Conservation (phyloP, 2,113 vertebrate species). For the Aix galericulata region DNA sequence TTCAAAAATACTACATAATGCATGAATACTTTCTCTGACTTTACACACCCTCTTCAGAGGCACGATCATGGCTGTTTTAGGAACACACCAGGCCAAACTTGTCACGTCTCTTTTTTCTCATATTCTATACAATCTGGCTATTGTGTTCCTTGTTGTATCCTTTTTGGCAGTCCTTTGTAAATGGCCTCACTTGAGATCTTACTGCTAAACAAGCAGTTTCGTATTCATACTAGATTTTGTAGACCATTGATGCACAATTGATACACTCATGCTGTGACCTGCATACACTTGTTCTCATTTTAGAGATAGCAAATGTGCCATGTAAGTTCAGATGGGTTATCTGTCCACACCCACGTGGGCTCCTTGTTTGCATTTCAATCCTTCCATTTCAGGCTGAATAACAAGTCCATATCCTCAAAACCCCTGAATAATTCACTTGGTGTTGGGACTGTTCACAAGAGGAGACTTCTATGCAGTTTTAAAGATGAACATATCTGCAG, state of each 20-base stretch:
- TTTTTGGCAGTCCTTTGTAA: not conserved
- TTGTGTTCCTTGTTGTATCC: not conserved
- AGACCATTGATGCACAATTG: not conserved
- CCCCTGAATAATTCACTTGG: not conserved
- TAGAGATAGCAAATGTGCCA: not conserved
- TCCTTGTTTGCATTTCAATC: not conserved
- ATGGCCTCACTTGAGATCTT: not conserved
- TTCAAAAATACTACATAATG: conserved; percentile 55
- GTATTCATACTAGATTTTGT: not conserved
- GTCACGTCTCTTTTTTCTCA: not conserved
- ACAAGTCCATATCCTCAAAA: not conserved
- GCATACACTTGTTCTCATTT: accelerated
- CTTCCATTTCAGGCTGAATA: not conserved
- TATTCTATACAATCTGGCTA: not conserved
- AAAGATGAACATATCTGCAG: not conserved
- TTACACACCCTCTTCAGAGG: conserved; percentile 5
- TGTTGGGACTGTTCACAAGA: not conserved
- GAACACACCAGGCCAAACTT: not conserved
- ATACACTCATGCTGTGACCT: not conserved
- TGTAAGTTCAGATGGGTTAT: accelerated
- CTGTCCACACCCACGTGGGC: not conserved
- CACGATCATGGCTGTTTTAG: not conserved
- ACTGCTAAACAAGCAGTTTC: not conserved
- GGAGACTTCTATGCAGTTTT: not conserved
- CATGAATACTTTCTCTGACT: conserved; percentile 44